A percentile compares a stretch with the other conserved stretches of the same genome.
phyloP scores from a whole-genome alignment of 2,113 vertebrate genomes.

The Athene cunicularia region DNA sequence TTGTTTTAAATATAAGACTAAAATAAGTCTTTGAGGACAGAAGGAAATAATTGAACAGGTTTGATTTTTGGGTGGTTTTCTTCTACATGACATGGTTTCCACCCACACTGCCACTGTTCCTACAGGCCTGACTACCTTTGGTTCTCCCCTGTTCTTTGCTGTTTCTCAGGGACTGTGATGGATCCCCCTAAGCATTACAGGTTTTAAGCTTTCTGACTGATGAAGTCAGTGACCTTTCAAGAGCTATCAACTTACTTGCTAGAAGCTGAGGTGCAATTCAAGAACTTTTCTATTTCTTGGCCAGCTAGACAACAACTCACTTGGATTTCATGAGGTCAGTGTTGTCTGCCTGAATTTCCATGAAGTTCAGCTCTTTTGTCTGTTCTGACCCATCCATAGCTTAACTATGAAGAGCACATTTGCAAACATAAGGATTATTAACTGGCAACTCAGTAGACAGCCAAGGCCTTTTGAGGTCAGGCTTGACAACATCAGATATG shows the following conservation, averaged over 20 bases:
- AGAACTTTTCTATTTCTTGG: neutral
- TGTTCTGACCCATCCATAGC: neutral
- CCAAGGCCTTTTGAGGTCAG: neutral
- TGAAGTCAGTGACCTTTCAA: neutral
- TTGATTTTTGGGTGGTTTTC: neutral
- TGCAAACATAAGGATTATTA: neutral
- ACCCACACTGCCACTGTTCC: neutral
- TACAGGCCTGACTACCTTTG: neutral
- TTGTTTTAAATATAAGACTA: neutral
- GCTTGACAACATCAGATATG: neutral
- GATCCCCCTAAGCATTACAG: neutral
- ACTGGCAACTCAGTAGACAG: neutral
- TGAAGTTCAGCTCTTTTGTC: neutral
- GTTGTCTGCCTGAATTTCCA: neutral
- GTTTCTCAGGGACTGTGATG: neutral
- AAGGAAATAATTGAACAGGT: neutral
- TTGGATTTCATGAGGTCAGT: neutral
- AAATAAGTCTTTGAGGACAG: neutral
- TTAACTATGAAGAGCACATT: neutral
- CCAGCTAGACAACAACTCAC: neutral
- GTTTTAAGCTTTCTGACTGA: neutral
- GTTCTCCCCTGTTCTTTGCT: neutral
- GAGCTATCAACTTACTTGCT: neutral
- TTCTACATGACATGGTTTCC: neutral
- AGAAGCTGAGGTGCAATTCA: neutral